Conservation (phyloP, 2,113 vertebrate genomes). For the Strix aluco region DNA sequence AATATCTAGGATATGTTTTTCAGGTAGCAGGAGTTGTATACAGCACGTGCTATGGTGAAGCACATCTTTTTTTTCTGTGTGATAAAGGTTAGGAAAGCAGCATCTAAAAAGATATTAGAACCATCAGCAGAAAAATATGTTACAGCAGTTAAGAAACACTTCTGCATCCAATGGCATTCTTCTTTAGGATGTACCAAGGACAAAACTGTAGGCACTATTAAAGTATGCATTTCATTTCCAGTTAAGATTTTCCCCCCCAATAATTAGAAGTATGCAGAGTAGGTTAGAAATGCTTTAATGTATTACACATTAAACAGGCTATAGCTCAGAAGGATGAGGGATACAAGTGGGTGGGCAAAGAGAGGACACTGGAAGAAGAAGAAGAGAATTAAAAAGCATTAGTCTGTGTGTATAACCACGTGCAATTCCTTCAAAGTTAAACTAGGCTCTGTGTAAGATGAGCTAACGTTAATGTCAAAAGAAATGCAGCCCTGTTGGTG, state of each 20-base stretch:
- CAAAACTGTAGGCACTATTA: neutral
- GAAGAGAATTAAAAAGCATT: accelerated
- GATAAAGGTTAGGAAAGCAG: neutral
- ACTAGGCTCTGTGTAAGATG: neutral
- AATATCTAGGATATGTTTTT: neutral
- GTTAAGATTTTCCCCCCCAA: neutral
- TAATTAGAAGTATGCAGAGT: neutral
- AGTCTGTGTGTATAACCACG: accelerated
- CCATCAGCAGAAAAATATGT: neutral
- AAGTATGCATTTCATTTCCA: neutral
- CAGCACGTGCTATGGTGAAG: neutral
- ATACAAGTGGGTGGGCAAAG: neutral
- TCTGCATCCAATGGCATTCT: neutral
- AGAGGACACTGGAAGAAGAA: neutral
- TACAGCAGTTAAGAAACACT: neutral
- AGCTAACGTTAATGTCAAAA: neutral
- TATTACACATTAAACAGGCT: neutral
- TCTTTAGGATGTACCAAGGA: neutral
- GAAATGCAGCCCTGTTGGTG: neutral
- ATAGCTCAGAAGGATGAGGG: neutral
- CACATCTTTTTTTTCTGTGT: neutral
- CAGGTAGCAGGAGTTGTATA: neutral
- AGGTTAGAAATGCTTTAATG: neutral
- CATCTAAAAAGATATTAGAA: neutral
- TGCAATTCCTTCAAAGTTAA: neutral